Base-by-base conservation (phyloP, 2,888 invertebrate species). In the Drosophila basisetae region DNA sequence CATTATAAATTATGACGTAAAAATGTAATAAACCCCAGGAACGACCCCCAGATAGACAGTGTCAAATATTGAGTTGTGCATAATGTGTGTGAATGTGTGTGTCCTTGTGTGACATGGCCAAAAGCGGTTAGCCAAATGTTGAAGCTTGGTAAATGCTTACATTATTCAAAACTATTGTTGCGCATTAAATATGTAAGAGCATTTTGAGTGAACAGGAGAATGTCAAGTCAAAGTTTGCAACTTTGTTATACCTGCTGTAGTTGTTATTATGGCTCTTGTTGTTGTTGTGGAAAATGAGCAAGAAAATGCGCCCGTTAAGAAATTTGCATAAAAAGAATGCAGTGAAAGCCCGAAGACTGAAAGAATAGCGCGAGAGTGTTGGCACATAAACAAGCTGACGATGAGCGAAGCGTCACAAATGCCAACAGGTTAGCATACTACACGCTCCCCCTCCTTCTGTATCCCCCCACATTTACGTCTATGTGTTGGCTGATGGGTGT, bases 1-100 rank as follows among this genome's bases (percentile, higher is more conserved):
- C 68, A 84, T 82, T 84, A 85, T 83, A 83, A 87, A 85, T 83
- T 83, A 85, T 85, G 83, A 83, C 83, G 71, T 83, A 80, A 83
- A 82, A 80, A 74, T 80, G 70, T 87, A 83, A 87, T 85, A 84
- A 83, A 76, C 68, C 76, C 33, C 52, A 54, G 72, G 39, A 64
- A 41, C 43, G 53, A 52, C 39, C 58, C 58, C 55, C 30, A 54
- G 22, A 69, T 33, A 77, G 72, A 73, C 54, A 78, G 75, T 85
- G 83, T 84, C 83, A 78, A 77, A 70, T 82, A 84, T 85, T 76
- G 83, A 76, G 70, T 53, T 37, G 30, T 22, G 33, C 43, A n/a
- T 60, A 50, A 31, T 35, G 41, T 30, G 54, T 56, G 9, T 31
- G 54, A 4, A 18, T 43, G 22, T 41, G 33, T 43, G 35, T 35